Evolutionary conservation across 1,140 invertebrate species (phyloP).

Genomic region (Paraescarpia echinospica): DNA sequence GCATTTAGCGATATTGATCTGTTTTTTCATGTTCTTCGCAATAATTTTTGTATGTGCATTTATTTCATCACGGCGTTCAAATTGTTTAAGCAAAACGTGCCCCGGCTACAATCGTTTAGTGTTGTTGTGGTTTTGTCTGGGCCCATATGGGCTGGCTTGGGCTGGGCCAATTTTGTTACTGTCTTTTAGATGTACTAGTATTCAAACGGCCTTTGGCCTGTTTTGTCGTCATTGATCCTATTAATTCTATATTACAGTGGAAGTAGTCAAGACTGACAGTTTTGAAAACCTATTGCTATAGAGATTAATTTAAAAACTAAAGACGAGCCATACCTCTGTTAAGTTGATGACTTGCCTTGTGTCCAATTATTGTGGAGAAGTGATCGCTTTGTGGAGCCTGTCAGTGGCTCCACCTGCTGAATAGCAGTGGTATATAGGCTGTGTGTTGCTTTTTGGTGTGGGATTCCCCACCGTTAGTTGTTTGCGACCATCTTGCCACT

Average conservation of each 20-base stretch:
- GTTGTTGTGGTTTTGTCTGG: background rate
- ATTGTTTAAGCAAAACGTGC: background rate
- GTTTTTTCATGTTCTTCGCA: background rate
- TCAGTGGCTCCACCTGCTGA: background rate
- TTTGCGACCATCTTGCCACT: background rate
- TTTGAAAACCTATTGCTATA: background rate
- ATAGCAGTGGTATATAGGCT: too few relatives aligned
- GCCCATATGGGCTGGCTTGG: background rate
- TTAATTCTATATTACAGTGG: background rate
- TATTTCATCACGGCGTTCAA: background rate
- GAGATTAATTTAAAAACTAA: background rate
- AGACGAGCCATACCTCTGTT: background rate
- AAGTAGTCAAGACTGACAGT: background rate
- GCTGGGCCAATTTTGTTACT: background rate
- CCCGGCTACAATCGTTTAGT: background rate
- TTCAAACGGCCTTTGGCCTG: background rate
- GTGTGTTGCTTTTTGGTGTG: background rate
- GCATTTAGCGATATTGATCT: background rate
- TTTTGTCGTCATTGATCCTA: background rate
- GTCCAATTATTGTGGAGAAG: background rate
- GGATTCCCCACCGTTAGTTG: background rate
- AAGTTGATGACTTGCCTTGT: background rate
- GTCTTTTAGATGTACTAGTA: background rate
- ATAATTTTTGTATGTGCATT: background rate
- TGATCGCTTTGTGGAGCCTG: background rate